Base-by-base conservation (phyloP, 1,140 invertebrate genomes). In the Campoletis sonorensis region DNA sequence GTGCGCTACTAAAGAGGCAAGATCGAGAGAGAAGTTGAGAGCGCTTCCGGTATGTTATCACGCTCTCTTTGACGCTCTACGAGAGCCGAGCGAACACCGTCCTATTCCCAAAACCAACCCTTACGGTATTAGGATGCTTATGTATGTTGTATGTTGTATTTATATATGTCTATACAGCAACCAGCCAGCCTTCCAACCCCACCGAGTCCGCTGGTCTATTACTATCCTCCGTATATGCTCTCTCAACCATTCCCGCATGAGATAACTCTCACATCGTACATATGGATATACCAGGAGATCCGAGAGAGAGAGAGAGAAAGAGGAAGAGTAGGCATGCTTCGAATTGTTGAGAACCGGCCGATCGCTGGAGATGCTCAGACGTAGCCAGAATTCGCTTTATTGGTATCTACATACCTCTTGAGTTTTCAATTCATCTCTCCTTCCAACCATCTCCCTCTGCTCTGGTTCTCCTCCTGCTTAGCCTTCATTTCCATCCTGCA, bases 351-450 rank as follows among this genome's bases (percentile, higher is more conserved):
- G 30, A 33, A 33, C 85, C 84, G 82, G 83, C 86, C 86, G 87
- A 87, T 86, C 86, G 84, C 70, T 82, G 68, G 86, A 84, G 84
- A 89, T 89, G 86, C 88, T 87, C 85, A 89, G 84, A 86, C 84
- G 81, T 81, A 58, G 40, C 68, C 78, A 88, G 87, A 87, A 89
- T 88, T 81, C 84, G 81, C 84, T 87, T 88, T 89, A 88, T 88
- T 88, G 87, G 87, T 88, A 88, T 88, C 87, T 88, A 85, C 88
- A 88, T 89, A 86, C 86, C 87, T 78, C 84, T 84, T 87, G 84
- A 87, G 84, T 88, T 88, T 88, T 88, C 84, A 45, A 71, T 81
- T 67, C 54, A 75, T 73, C 64, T 58, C 67, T 73, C 51, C 18
- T n/a, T 16, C n/a, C 30, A 11, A 18, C 18, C 30, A 33, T 15